Base-by-base conservation (phyloP, 2,888 invertebrate species). In the Drosophila mimetica region DNA sequence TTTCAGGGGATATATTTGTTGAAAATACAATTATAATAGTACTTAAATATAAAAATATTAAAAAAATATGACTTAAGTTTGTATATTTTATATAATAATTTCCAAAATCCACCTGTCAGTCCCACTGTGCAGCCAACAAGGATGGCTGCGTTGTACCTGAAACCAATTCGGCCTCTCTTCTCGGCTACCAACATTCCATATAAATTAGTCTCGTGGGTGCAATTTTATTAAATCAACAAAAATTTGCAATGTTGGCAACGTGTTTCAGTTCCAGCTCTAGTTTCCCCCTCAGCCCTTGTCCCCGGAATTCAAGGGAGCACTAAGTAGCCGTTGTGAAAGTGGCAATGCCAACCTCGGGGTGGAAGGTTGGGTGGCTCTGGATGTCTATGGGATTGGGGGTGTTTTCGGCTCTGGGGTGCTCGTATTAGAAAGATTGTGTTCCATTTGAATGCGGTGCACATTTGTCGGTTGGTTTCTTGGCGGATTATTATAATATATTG, bases 161-260 rank as follows among this genome's bases (percentile, higher is more conserved):
- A 84, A 86, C 89, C 77, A 86, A 89, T 83, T 86, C 78, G 76
- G 76, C 47, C 77, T 72, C 86, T 74, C 74, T 71, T 46, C 72
- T 71, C 81, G 75, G 71, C 88, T 87, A 70, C 71, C 75, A 77
- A 71, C 88, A 86, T 86, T 88, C 84, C 86, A 87, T 86, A 89
- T 89, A 91, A 91, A 90, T 91, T 91, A 89, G 89, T 89, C 91
- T 86, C 91, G 77, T 89, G 90, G 90, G 90, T 89, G 86, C 85
- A 84, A 91, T 91, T 90, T 90, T 88, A 90, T 91, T 91, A 91
- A 91, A 91, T 90, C 90, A 90, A 90, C 90, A 85, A 84, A 89
- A 90, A 89, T 90, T 90, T 89, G 91, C 90, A 90, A 90, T 89
- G 87, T 88, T 84, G 72, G 79, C 82, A 79, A 77, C 74, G 75